Base-by-base conservation (phyloP, 2,113 vertebrate species). In the Tragulus kanchil region DNA sequence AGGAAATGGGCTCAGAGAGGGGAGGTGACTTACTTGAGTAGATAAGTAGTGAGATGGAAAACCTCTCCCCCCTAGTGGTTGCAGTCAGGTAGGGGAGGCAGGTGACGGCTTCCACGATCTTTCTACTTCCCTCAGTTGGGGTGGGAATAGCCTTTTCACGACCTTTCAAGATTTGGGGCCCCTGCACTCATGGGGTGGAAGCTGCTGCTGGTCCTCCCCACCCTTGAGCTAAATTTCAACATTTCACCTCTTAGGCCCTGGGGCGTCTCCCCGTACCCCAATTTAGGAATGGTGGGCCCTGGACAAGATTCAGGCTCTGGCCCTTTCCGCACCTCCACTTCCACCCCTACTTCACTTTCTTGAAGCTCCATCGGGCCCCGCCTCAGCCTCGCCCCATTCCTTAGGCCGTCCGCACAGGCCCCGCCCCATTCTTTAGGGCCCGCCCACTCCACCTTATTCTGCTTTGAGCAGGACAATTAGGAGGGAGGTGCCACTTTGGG, bases 241-340 rank as follows among this genome's bases (percentile, higher is more conserved):
- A 28, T 13, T 19, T 19, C 0, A 3, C 19, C 45, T 28, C 4
- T 52, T 2, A 23, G 8, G n/a, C 21, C 84, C 3, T 19, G 26
- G 56, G 45, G 6, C 10, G 26, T 31, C 1, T 31, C n/a, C 45
- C 56, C 42, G 17, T 21, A 31, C 15, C 17, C 31, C 6, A 59
- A 42, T 13, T 52, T 28, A 1, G 15, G 31, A 73, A 9, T 50
- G 36, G 26, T 23, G 7, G 12, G 0, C 23, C 31, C 90, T 7
- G 71, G 42, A 23, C 19, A 56, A 28, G 3, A 17, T 21, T 84
- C 31, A 8, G 95, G 25, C 50, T 8, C 48, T 0, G 25, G 16
- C 28, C 45, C 19, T 6, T 11, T 5, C 16, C 50, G 12, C 1
- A 14, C 21, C 21, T 42, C 14, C 61, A 19, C 21, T 7, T 64